Base-by-base conservation (phyloP, 2,113 vertebrate genomes). In the Microcebus murinus region DNA sequence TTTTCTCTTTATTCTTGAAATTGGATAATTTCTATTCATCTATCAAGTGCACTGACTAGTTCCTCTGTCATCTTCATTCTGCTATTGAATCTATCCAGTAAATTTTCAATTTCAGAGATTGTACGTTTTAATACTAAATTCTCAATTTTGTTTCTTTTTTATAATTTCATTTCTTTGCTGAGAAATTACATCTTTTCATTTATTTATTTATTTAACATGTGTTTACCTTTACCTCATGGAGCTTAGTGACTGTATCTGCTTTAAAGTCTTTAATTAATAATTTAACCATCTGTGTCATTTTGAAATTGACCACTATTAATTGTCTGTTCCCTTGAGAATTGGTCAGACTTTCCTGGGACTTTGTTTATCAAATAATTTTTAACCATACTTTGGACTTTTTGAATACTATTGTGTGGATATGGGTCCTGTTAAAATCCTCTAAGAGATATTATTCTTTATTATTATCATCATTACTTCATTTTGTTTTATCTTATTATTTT, bases 401-500 rank as follows among this genome's bases (percentile, higher is more conserved):
- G 11, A 86, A 71, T 93, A 67, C 68, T 95, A 36, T 68, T 92
- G 10, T 77, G 8, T 83, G 55, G 73, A 42, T 91, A 70, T 68
- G 48, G 90, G 87, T 92, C 18, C 31, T 90, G 39, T 88, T 83
- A 94, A 91, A 95, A 73, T 87, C 36, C 52, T 57, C 27, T 77
- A 90, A 90, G 15, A 20, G 20, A 48, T 79, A 6, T 34, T 36
- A 39, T 67, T 23, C 25, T 7, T 81, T 48, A 57, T 85, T 63
- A 48, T 48, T 48, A 25, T 63, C 29, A 29, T 63, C 27, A 63
- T 63, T 63, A 63, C 59, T 61, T 61, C 27, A 61, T 63, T 57
- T 57, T 86, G 71, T 83, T 29, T 80, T 42, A 34, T 68, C 39
- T 93, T 95, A 31, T 67, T 95, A n/a, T 84, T 96, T 95, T 76